Percentiles rank a stretch among this genome's conserved stretches.
Evolutionary conservation across 2,113 vertebrate genomes (phyloP).

Genomic region (Larimichthys polyactis): DNA sequence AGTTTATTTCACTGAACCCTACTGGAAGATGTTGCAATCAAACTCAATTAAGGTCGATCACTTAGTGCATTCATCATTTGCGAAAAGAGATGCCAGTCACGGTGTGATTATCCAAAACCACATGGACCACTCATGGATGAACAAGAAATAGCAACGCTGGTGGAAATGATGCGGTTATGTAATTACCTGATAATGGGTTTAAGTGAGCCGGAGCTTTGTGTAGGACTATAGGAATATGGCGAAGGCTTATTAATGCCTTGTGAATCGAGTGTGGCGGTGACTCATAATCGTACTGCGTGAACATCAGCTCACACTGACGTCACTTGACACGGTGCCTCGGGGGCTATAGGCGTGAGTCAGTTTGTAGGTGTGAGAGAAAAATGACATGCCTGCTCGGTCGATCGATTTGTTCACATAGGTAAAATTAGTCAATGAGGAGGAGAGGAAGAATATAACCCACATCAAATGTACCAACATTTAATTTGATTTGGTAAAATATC

Average conservation of each 20-base stretch:
- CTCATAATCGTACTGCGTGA: conserved; percentile 43
- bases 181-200: conserved; percentile 55
- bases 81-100: conserved; percentile 38
- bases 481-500: neutral
- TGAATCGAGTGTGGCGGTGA: conserved; percentile 38
- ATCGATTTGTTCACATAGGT: conserved; percentile 7
- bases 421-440: neutral
- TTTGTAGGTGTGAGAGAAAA: conserved; percentile 42
- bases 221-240: conserved; percentile 9
- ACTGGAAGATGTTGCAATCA: conserved; percentile 69
- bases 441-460: neutral
- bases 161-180: conserved; percentile 52
- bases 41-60: conserved; percentile 78
- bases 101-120: conserved; percentile 35
- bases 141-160: conserved; percentile 23
- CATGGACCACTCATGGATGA: conserved; percentile 31
- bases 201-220: conserved; percentile 12
- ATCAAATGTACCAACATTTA: neutral
- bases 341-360: conserved; percentile 41
- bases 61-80: conserved; percentile 47
- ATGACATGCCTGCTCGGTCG: neutral
- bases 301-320: conserved; percentile 44
- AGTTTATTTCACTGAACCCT: conserved; percentile 64
- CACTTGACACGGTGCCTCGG: conserved; percentile 30
- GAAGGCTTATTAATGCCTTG: conserved; percentile 10